phyloP scores from a whole-genome alignment of 2,888 invertebrate species.

The Eupithecia inturbata region DNA sequence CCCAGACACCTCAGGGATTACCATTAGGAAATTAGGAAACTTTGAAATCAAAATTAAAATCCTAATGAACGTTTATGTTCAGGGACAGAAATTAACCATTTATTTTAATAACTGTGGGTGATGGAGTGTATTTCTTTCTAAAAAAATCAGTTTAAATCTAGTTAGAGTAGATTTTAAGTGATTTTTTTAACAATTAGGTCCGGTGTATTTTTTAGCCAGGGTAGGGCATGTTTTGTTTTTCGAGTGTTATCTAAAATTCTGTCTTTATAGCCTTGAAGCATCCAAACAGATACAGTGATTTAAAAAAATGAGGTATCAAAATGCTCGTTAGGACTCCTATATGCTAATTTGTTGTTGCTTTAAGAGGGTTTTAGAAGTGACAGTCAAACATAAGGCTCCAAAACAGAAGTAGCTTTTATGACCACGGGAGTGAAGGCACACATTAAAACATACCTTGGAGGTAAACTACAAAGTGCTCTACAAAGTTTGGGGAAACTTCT shows the following conservation, averaged over 20 bases:
- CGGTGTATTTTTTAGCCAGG: not conserved
- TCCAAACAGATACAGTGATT: not conserved
- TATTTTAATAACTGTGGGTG: not conserved
- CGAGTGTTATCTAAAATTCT: not conserved
- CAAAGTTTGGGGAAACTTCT: not conserved
- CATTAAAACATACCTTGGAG: slow-evolving; percentile 1
- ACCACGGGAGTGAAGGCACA: not conserved
- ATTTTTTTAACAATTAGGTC: not conserved
- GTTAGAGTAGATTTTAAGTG: too few relatives aligned
- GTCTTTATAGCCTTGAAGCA: not conserved
- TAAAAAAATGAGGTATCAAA: not conserved
- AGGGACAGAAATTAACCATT: not conserved
- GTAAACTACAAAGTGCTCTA: not conserved
- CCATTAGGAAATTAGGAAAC: slow-evolving; percentile 8
- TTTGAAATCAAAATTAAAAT: slow-evolving; percentile 8
- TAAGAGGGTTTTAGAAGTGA: not conserved
- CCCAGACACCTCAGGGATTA: slow-evolving; percentile 11
- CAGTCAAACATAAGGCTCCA: not conserved
- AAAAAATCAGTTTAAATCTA: too few relatives aligned
- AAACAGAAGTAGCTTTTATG: not conserved
- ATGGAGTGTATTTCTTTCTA: not conserved
- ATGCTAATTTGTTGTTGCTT: not conserved
- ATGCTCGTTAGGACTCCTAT: not conserved
- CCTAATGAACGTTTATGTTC: not conserved
- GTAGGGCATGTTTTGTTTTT: not conserved